A percentile compares a stretch with the other conserved stretches of the same genome.
Evolutionary conservation across 2,888 invertebrate species (phyloP).

Genomic region (Oegoconia quadripuncta): DNA sequence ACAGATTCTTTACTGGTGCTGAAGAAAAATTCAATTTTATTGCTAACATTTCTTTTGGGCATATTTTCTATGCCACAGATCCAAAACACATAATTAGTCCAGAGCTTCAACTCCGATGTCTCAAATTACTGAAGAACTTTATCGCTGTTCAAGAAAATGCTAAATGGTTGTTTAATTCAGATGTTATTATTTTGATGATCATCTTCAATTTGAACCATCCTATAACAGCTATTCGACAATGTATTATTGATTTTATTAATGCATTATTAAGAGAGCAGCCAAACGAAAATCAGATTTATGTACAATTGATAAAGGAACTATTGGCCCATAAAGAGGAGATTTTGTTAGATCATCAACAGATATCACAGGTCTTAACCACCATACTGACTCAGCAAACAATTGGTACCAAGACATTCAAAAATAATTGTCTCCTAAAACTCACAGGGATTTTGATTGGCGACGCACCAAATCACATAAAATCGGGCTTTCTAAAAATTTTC

Average conservation of each 20-base stretch:
- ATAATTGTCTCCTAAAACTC: constrained; percentile 54
- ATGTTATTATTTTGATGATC: constrained; percentile 73
- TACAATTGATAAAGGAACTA: constrained; percentile 67
- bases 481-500: constrained; percentile 67
- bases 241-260: constrained; percentile 74
- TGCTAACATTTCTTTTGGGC: constrained; percentile 75
- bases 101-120: constrained; percentile 72
- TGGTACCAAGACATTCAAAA: constrained; percentile 56
- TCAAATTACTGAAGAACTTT: constrained; percentile 59
- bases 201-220: constrained; percentile 78
- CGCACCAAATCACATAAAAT: constrained; percentile 65
- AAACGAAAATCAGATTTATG: constrained; percentile 55
- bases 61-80: constrained; percentile 60
- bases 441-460: constrained; percentile 51
- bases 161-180: constrained; percentile 60
- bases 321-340: constrained; percentile 78
- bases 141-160: constrained; percentile 39
- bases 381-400: constrained; percentile 77
- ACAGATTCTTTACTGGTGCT: constrained; percentile 56
- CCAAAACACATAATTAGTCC: constrained; percentile 65
- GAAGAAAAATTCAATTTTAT: constrained; percentile 77
- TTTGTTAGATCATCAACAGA: constrained; percentile 82
- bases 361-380: constrained; percentile 81
- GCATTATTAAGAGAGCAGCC: constrained; percentile 44
- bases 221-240: constrained; percentile 73